phyloP scores from a whole-genome alignment of 2,797 vertebrate genomes.

The Pogoniulus pusillus region DNA sequence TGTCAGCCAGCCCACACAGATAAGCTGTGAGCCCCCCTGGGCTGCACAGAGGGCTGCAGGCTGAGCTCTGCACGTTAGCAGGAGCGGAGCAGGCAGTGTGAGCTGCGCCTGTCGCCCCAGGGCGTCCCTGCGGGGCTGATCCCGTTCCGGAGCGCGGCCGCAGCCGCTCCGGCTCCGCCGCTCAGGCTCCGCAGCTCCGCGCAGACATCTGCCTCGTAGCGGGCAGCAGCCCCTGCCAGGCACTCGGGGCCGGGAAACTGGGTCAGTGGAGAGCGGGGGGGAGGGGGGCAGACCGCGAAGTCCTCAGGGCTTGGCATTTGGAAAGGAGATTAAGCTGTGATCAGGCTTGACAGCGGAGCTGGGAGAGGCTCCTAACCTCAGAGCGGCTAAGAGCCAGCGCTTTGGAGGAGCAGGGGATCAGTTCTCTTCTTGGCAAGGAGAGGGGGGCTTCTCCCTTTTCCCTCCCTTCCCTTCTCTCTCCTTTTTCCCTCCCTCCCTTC shows the following conservation, averaged over 20 bases:
- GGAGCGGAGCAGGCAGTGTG: rapidly evolving
- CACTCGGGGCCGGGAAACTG: neutral
- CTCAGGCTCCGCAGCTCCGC: neutral
- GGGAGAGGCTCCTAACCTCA: neutral
- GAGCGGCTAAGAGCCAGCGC: neutral
- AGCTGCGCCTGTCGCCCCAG: neutral
- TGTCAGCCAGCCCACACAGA: no score
- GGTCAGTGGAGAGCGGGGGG: slow-evolving; percentile 35
- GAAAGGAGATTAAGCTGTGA: slow-evolving; percentile 51
- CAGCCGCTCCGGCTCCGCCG: neutral
- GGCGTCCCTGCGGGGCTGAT: neutral
- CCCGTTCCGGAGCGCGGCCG: rapidly evolving
- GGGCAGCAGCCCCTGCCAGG: neutral
- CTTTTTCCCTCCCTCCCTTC: no score
- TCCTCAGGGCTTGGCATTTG: slow-evolving; percentile 29
- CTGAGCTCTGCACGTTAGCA: neutral
- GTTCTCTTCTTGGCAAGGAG: neutral
- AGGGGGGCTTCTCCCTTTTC: neutral
- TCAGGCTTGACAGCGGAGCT: slow-evolving; percentile 15
- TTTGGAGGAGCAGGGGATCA: neutral
- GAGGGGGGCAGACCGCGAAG: slow-evolving; percentile 1
- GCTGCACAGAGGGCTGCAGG: neutral
- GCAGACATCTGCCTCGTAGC: neutral
- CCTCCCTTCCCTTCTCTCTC: no score
- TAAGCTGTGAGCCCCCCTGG: rapidly evolving